These are phyloP conservation scores for Osmerus mordax DNA, from an alignment of 2,113 vertebrate genomes.

Conservation along the genomic window DNA sequence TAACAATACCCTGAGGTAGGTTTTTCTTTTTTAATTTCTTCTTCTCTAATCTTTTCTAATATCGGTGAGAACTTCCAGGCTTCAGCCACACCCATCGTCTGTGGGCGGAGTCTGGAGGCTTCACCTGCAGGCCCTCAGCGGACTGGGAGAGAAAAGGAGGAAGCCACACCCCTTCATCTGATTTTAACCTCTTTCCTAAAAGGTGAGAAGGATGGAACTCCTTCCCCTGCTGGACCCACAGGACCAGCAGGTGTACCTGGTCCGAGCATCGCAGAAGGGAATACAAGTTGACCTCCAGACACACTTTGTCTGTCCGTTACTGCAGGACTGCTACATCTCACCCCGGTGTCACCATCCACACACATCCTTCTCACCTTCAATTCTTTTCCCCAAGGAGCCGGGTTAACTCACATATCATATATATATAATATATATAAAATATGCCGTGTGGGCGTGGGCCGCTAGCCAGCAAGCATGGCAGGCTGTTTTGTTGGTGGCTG, in stretches of 20 bases:
- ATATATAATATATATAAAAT: constrained; percentile 84
- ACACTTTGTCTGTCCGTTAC: constrained; percentile 45
- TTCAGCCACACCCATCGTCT: constrained; percentile 54
- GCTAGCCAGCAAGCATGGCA: constrained; percentile 63
- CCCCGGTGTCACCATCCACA: neutral
- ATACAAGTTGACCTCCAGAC: constrained; percentile 44
- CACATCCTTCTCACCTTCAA: constrained; percentile 31
- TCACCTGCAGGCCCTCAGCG: constrained; percentile 65
- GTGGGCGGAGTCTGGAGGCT: constrained; percentile 59
- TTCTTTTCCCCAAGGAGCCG: constrained; percentile 67
- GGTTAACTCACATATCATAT: constrained; percentile 82
- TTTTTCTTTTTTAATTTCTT: constrained; percentile 69
- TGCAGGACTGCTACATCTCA: constrained; percentile 22
- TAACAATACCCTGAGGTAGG: constrained; percentile 95
- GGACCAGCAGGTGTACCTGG: neutral
- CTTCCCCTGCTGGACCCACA: neutral
- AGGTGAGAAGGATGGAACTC: neutral
- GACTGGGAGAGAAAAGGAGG: constrained; percentile 62
- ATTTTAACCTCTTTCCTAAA: constrained; percentile 41
- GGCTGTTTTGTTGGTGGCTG: constrained; percentile 36
- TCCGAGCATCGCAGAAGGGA: constrained; percentile 7
- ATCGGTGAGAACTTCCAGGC: constrained; percentile 59
- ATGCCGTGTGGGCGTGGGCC: constrained; percentile 70
- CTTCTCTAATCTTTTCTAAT: constrained; percentile 75
- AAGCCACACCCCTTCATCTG: constrained; percentile 53